phyloP scores from a whole-genome alignment of 2,113 vertebrate species.

The Rhinolophus sinicus region DNA sequence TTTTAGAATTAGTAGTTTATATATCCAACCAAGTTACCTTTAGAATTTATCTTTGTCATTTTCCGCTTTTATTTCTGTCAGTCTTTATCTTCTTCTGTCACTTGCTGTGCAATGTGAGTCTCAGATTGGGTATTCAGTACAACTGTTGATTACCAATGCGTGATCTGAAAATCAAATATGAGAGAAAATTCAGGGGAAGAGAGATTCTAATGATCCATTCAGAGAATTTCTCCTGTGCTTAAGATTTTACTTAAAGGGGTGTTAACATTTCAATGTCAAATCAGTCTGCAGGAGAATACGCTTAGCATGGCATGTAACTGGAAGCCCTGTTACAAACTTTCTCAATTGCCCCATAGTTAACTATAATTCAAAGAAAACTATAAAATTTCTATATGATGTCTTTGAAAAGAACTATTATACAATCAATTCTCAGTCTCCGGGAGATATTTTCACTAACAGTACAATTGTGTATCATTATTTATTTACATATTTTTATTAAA shows the following conservation, averaged over 20 bases:
- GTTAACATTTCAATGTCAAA: constrained; percentile 37
- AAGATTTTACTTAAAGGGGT: neutral
- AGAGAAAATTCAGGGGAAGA: neutral
- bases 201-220: neutral
- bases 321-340: neutral
- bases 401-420: neutral
- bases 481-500: too few species aligned
- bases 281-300: neutral
- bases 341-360: neutral
- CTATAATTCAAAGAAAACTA: neutral
- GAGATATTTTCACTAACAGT: neutral
- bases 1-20: constrained; percentile 62
- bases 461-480: neutral
- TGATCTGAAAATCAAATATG: constrained; percentile 60
- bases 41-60: constrained; percentile 30
- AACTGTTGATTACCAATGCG: neutral
- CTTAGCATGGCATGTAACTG: neutral
- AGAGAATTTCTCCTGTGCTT: neutral
- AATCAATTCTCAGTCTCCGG: neutral
- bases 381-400: neutral
- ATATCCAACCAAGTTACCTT: constrained; percentile 64
- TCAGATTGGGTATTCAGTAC: constrained; percentile 14
- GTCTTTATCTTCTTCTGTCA: constrained; percentile 54
- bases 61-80: constrained; percentile 14
- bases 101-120: neutral